Percentiles rank a stretch among this genome's conserved stretches.
Conservation (phyloP, 2,113 vertebrate species). For the Dunckerocampus dactyliophorus region DNA sequence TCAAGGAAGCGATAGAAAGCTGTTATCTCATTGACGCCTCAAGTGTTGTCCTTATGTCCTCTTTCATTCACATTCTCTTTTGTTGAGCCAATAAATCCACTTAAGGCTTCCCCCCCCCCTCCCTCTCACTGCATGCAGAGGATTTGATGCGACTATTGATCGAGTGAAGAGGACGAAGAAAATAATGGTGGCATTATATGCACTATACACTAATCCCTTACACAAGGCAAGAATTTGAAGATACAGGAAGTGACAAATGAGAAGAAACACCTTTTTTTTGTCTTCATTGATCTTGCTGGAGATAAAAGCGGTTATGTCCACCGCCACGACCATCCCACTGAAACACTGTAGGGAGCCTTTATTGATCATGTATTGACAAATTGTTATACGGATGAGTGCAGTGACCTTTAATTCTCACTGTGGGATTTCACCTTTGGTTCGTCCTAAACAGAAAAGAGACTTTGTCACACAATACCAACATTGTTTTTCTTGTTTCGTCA, state of each 20-base stretch:
- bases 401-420: conserved; percentile 30
- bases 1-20: conserved; percentile 12
- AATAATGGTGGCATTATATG: not conserved
- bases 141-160: conserved; percentile 32
- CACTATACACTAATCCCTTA: not conserved
- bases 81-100: conserved; percentile 8
- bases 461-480: not conserved
- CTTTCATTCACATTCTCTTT: not conserved
- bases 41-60: conserved; percentile 5
- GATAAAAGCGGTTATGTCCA: not conserved
- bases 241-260: not conserved
- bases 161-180: conserved; percentile 1
- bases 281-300: not conserved
- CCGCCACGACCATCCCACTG: not conserved
- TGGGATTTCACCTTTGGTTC: conserved; percentile 16
- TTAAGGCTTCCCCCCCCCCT: conserved; percentile 3
- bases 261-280: not conserved
- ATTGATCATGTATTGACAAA: conserved; percentile 33
- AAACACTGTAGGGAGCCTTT: not conserved
- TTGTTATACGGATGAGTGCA: conserved; percentile 20
- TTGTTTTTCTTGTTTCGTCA: not conserved
- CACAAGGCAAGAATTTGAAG: not conserved
- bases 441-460: not conserved
- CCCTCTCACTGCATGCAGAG: conserved; percentile 8
- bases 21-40: not conserved